Evolutionary conservation across 1,140 invertebrate genomes (phyloP).

Genomic region (Gonatopus flavifemur): DNA sequence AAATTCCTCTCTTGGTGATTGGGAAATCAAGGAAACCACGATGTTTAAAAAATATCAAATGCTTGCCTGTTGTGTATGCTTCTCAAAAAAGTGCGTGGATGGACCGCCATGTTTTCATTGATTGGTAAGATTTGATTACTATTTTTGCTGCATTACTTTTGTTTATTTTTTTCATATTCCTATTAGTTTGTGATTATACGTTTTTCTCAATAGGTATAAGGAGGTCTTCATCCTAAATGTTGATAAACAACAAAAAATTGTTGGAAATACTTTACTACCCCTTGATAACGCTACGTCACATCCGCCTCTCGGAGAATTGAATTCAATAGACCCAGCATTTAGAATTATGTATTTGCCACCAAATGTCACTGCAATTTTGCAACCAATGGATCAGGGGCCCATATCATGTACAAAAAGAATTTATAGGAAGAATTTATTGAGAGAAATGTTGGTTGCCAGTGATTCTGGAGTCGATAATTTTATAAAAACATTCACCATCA

Average conservation of each 20-base stretch:
- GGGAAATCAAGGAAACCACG: conserved; percentile 11
- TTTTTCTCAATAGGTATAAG: neutral
- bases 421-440: no score
- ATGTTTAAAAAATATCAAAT: conserved; percentile 14
- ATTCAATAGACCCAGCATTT: conserved; percentile 43
- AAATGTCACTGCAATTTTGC: conserved; percentile 47
- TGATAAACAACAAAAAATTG: neutral
- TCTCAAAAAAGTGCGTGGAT: conserved; percentile 2
- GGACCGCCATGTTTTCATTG: no score
- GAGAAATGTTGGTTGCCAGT: no score
- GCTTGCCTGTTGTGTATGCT: neutral
- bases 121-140: no score
- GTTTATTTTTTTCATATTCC: no score
- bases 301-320: conserved; percentile 44
- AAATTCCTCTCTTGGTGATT: conserved; percentile 6
- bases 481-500: no score
- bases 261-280: neutral
- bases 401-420: no score
- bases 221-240: neutral
- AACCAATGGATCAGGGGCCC: no score
- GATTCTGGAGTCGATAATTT: no score
- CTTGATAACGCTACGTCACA: conserved; percentile 30
- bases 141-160: no score
- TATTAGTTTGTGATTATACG: no score
- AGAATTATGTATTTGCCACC: conserved; percentile 47